Evolutionary conservation across 2,888 invertebrate genomes (phyloP), one percentile per base, ranked within the genome.

Genomic region (Drosophila subsilvestris): DNA sequence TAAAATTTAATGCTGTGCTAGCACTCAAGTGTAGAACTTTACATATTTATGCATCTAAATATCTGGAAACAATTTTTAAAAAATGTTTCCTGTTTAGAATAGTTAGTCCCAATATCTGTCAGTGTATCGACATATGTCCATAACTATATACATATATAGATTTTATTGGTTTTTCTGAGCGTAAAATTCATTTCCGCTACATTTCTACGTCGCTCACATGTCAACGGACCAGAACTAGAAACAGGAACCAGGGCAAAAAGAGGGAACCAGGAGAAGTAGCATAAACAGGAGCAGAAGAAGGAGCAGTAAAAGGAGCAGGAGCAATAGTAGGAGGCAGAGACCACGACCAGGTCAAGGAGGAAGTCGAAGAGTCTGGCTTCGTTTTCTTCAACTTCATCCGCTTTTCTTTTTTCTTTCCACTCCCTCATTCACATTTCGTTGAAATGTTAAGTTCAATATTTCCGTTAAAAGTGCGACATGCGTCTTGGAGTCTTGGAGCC

Each of bases 111-210:
- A 2, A 14, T 37, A n/a, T 37, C 7, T 7, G 7, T 7, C n/a
- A 37, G 37, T 37, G 37, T 9, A 50, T 1, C 4, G 8, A 62
- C 22, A 27, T 27, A 7, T 37, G n/a, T 44, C 32, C 6, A 22
- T 62, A 18, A n/a, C 29, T 37, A 37, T 42, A 9, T 49, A 9
- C 49, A 6, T 59, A 20, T 22, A 25, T 60, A 22, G 59, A 57
- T 63, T 76, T 74, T 84, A 81, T 81, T 81, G 71, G 80, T 66
- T 61, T 53, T 66, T 32, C 65, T 82, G 69, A 75, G 75, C 73
- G 85, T 77, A 70, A 82, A 87, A 82, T 87, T 82, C 86, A 82
- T 85, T 82, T 82, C 82, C 88, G 88, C 70, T 79, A 69, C 71
- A 75, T 85, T 87, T 79, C 73, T 62, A 75, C 73, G 85, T 82